Percentiles rank a stretch among this genome's conserved stretches.
Evolutionary conservation across 35 echinoderm and acorn worm species (phyloP).

Genomic region (Antedon bifida): DNA sequence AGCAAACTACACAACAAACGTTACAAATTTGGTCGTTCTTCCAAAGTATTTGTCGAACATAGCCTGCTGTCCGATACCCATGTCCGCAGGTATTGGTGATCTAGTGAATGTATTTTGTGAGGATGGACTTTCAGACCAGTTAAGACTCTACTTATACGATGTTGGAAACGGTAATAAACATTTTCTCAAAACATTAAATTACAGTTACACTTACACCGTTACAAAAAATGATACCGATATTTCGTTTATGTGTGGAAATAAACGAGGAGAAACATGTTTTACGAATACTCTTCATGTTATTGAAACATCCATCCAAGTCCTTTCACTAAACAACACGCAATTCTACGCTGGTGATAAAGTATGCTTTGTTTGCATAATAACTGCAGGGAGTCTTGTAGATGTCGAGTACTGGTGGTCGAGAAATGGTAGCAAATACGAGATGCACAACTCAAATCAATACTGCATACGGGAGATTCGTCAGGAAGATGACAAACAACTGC

Average conservation of each 20-base stretch:
- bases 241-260: background rate
- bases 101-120: background rate
- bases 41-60: no score
- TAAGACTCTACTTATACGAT: background rate
- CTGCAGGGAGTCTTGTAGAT: background rate
- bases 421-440: background rate
- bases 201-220: background rate
- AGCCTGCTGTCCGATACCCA: background rate
- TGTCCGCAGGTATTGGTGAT: background rate
- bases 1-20: background rate
- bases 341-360: no score
- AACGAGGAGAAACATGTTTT: background rate
- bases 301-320: background rate
- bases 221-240: background rate
- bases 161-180: background rate
- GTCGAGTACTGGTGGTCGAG: background rate
- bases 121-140: background rate
- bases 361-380: background rate
- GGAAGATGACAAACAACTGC: background rate
- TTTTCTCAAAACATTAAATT: background rate
- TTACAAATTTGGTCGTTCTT: no score
- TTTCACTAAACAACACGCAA: background rate
- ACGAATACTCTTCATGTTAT: background rate
- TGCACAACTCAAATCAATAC: background rate
- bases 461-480: background rate